Evolutionary conservation across 2,113 vertebrate species (phyloP).

Genomic region (Pseudorhombus dupliciocellatus): DNA sequence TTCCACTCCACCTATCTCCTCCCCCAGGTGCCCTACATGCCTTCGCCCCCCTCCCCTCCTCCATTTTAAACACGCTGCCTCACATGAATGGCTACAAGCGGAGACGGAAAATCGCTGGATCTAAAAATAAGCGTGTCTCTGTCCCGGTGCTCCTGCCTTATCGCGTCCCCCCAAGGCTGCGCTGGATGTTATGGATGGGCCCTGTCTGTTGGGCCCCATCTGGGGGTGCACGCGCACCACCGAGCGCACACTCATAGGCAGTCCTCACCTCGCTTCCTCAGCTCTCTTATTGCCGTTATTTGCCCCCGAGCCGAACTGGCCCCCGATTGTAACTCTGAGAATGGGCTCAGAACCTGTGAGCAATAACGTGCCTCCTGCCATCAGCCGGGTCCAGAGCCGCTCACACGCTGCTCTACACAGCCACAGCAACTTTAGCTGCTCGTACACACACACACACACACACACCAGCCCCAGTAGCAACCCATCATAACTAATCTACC

Average conservation of each 20-base stretch:
- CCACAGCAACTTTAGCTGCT: constrained; percentile 35
- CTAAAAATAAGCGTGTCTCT: constrained; percentile 77
- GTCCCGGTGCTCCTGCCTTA: constrained; percentile 60
- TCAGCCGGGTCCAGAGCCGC: constrained; percentile 52
- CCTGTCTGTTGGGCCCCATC: constrained; percentile 62
- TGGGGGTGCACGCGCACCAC: constrained; percentile 35
- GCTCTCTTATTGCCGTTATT: constrained; percentile 55
- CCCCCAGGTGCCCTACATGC: constrained; percentile 34
- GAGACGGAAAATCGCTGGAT: constrained; percentile 75
- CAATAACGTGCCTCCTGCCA: constrained; percentile 54
- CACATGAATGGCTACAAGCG: constrained; percentile 50
- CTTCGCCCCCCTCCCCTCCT: constrained; percentile 3
- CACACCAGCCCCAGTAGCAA: constrained; percentile 4
- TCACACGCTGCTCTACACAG: constrained; percentile 18
- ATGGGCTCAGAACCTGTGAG: constrained; percentile 26
- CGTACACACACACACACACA: background rate
- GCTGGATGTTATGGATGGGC: constrained; percentile 73
- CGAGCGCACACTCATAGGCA: constrained; percentile 41
- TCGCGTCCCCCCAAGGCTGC: constrained; percentile 67
- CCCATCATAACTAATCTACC: constrained; percentile 21
- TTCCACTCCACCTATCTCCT: constrained; percentile 25
- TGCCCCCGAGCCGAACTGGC: constrained; percentile 54
- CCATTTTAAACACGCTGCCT: constrained; percentile 2
- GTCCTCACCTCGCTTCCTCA: constrained; percentile 56
- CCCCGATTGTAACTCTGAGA: constrained; percentile 24